These are phyloP conservation scores for Physocephala rufipes DNA, from an alignment of 2,888 invertebrate species.

Conservation along the genomic window DNA sequence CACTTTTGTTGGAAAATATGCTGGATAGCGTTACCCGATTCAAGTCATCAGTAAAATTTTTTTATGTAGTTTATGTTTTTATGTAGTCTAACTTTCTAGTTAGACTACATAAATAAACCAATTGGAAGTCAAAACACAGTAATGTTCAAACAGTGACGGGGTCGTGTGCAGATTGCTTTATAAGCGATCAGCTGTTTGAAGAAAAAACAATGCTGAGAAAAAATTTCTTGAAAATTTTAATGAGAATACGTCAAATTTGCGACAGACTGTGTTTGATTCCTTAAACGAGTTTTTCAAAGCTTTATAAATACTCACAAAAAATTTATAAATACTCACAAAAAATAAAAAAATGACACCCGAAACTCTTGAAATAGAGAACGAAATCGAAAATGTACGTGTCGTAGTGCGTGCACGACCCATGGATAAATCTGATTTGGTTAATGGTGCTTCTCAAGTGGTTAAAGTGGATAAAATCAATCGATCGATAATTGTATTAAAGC, in stretches of 20 bases:
- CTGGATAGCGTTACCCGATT: no score
- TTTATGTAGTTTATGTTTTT: no score
- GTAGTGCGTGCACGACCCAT: constrained; percentile 95
- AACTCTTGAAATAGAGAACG: constrained; percentile 71
- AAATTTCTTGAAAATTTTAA: neutral
- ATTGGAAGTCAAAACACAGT: no score
- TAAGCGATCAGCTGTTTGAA: neutral
- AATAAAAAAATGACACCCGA: constrained; percentile 55
- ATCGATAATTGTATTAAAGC: constrained; percentile 80
- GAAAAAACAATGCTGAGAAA: neutral
- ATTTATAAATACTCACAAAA: constrained; percentile 5
- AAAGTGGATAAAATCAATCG: constrained; percentile 80
- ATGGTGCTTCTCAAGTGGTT: constrained; percentile 77
- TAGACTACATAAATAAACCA: no score
- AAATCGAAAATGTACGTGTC: constrained; percentile 94
- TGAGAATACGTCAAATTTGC: neutral
- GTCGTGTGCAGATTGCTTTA: neutral
- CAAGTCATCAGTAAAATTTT: no score
- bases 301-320: neutral
- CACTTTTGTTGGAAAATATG: no score
- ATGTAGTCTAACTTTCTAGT: no score
- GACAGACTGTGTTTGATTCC: neutral
- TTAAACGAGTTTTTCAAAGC: neutral
- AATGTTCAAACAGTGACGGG: neutral
- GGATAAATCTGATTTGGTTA: constrained; percentile 82